Evolutionary conservation across 1,140 invertebrate genomes (phyloP), one percentile per base, ranked within the genome.

Genomic region (Ooceraea biroi): DNA sequence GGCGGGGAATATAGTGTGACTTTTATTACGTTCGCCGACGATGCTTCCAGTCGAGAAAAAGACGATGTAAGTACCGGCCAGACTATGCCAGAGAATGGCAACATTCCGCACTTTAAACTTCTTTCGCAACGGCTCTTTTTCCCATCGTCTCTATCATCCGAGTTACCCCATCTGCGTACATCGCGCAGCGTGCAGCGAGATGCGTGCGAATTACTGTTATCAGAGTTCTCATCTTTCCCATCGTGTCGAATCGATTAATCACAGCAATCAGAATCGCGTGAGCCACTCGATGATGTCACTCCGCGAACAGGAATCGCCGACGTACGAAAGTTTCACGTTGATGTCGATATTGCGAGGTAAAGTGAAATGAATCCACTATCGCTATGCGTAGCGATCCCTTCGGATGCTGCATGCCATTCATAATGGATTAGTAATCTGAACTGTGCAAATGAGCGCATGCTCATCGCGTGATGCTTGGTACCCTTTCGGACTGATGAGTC

Each of bases 381-480:
- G n/a, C 19, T 14, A 14, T 30, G 36, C 44, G 5, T 66, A 78
- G 55, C 27, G 12, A 68, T 57, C 22, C 0, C 36, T 44, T 52
- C 17, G 55, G 44, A 69, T n/a, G 12, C 11, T 19, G 10, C 3
- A 44, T 14, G 76, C 1, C 50, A 17, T 57, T 22, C n/a, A 22
- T 57, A 80, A 71, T 30, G 41, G 57, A 36, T 80, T 80, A 46
- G 68, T 68, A 68, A 55, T 46, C 52, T 71, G 46, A 10, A 74
- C 14, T 44, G 17, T 57, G 65, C 36, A 36, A 36, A 80, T 71
- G 48, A 57, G 44, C 36, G 55, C 19, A 10, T 30, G 36, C 36
- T 36, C 2, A 30, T 58, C 76, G 25, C 12, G 22, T 19, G 50
- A 55, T 69, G 44, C 19, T 14, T 22, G 50, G 55, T 58, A 12